A percentile compares a stretch with the other conserved stretches of the same genome.
These are phyloP conservation scores for Apantesis nais DNA, from an alignment of 2,888 invertebrate species.

Conservation along the genomic window DNA sequence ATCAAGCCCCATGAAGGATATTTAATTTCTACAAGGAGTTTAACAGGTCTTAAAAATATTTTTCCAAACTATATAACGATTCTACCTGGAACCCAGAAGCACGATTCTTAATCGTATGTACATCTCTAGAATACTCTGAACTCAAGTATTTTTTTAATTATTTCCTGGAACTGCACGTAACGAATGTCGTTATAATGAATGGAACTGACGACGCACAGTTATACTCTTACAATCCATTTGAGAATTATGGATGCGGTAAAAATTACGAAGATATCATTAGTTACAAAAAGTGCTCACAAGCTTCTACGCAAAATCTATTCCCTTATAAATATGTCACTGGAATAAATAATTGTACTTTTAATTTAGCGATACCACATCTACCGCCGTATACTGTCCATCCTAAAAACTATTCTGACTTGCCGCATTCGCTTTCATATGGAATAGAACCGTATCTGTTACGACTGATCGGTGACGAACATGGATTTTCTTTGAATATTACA, in stretches of 20 bases:
- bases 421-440: slow-evolving; percentile 37
- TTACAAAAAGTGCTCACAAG: slow-evolving; percentile 57
- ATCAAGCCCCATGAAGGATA: slow-evolving; percentile 46
- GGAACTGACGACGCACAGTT: slow-evolving; percentile 51
- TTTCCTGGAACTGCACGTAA: slow-evolving; percentile 51
- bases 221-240: slow-evolving; percentile 67
- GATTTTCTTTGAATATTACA: slow-evolving; percentile 56
- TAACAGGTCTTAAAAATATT: slow-evolving; percentile 36
- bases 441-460: slow-evolving; percentile 55
- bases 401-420: slow-evolving; percentile 15
- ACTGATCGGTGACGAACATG: slow-evolving; percentile 54
- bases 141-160: slow-evolving; percentile 54
- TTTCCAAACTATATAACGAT: slow-evolving; percentile 45
- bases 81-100: slow-evolving; percentile 60
- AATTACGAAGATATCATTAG: slow-evolving; percentile 56
- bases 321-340: slow-evolving; percentile 53
- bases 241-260: slow-evolving; percentile 67
- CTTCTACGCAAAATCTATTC: slow-evolving; percentile 41
- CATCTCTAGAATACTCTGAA: slow-evolving; percentile 34
- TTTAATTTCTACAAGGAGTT: slow-evolving; percentile 45
- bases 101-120: slow-evolving; percentile 54
- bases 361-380: slow-evolving; percentile 55
- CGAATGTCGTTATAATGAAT: slow-evolving; percentile 56
- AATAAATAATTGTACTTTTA: slow-evolving; percentile 63
- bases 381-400: slow-evolving; percentile 54